Conservation (phyloP, 2,888 invertebrate species). For the Tricholauxania praeusta region DNA sequence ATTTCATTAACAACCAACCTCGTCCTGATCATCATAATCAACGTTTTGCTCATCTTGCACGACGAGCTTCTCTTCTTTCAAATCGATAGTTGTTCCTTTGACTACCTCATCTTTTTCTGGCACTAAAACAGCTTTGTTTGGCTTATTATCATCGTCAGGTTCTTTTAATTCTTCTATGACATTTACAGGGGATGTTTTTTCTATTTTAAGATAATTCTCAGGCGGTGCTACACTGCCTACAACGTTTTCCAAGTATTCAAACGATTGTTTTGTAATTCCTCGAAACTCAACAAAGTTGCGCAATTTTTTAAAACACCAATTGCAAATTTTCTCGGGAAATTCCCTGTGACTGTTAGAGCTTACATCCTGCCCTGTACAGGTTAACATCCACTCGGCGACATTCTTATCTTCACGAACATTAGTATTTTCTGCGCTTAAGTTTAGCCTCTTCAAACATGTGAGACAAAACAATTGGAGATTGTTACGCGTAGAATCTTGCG, state of each 20-base stretch:
- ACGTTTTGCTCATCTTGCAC: background rate
- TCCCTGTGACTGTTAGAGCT: background rate
- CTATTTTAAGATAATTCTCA: background rate
- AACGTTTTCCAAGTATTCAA: constrained; percentile 42
- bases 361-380: constrained; percentile 23
- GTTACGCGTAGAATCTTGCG: constrained; percentile 24
- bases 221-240: constrained; percentile 10
- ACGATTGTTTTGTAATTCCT: constrained; percentile 36
- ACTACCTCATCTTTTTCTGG: too few species aligned
- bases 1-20: background rate
- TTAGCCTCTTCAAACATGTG: constrained; percentile 41
- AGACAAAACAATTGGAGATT: constrained; percentile 44
- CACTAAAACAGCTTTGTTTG: background rate
- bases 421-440: background rate
- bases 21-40: background rate
- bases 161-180: background rate
- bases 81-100: too few species aligned
- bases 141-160: background rate
- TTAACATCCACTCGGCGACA: constrained; percentile 34
- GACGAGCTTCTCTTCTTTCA: too few species aligned
- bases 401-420: constrained; percentile 25
- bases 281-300: constrained; percentile 44
- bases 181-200: background rate
- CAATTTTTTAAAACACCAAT: constrained; percentile 39
- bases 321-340: constrained; percentile 42